A percentile compares a stretch with the other conserved stretches of the same genome.
Evolutionary conservation across 2,113 vertebrate species (phyloP).

Genomic region (Actenoides lindsayi): DNA sequence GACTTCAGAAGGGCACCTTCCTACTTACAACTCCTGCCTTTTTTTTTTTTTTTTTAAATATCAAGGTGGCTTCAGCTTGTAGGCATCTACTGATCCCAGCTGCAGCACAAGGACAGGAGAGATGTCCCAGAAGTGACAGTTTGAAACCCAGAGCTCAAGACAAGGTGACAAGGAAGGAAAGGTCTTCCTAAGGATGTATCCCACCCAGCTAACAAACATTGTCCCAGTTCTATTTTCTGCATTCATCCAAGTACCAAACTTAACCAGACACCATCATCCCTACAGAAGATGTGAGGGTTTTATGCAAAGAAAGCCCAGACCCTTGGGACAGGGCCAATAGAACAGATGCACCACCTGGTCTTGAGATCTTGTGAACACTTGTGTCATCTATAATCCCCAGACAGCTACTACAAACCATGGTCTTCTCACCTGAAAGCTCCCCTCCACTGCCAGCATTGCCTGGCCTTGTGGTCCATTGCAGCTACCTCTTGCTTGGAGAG

Average conservation of each 20-base stretch:
- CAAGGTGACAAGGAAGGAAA: neutral
- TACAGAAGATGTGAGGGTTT: rapidly evolving
- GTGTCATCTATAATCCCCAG: neutral
- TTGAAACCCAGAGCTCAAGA: neutral
- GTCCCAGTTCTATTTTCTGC: neutral
- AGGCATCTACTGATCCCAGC: neutral
- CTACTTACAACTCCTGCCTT: neutral
- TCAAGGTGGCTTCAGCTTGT: neutral
- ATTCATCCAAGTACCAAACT: neutral
- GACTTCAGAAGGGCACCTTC: neutral
- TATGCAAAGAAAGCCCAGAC: neutral
- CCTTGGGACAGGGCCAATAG: neutral
- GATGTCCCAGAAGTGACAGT: neutral
- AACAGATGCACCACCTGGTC: neutral
- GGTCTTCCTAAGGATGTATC: neutral
- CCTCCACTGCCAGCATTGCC: neutral
- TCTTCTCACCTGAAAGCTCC: neutral
- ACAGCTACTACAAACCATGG: neutral
- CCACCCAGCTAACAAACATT: neutral
- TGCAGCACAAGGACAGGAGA: neutral
- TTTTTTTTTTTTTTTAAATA: neutral
- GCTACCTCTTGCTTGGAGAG: neutral
- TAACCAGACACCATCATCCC: neutral
- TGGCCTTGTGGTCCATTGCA: neutral
- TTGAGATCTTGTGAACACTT: neutral